phyloP scores from a whole-genome alignment of 2,113 vertebrate genomes.

The Cyanistes caeruleus region DNA sequence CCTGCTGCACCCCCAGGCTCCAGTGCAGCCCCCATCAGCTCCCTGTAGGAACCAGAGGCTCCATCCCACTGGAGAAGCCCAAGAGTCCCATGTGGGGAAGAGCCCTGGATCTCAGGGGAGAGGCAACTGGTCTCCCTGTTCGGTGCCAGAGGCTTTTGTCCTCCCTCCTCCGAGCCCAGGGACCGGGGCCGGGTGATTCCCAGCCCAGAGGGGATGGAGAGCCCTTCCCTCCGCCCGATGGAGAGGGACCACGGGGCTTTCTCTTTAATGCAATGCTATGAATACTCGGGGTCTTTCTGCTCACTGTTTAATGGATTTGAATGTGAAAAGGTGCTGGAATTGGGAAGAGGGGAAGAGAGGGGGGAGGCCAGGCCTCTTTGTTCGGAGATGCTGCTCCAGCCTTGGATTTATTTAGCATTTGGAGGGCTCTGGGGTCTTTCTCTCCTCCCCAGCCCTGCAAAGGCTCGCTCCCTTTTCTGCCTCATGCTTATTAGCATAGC shows the following conservation, averaged over 20 bases:
- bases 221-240: not conserved
- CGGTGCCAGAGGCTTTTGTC: not conserved
- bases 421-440: slow-evolving; percentile 75
- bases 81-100: not conserved
- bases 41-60: not conserved
- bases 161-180: fast-evolving
- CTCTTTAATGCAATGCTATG: slow-evolving; percentile 84
- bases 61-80: not conserved
- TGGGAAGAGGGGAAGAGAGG: slow-evolving; percentile 52
- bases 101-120: not conserved
- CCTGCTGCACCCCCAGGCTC: not conserved
- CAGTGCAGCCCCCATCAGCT: fast-evolving
- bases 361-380: slow-evolving; percentile 73
- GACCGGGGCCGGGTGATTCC: not conserved
- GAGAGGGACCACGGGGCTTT: slow-evolving; percentile 31
- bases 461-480: slow-evolving; percentile 63
- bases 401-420: slow-evolving; percentile 80
- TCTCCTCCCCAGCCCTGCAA: slow-evolving; percentile 56
- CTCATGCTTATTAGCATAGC: slow-evolving; percentile 92
- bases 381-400: slow-evolving; percentile 75
- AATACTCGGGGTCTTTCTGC: slow-evolving; percentile 81
- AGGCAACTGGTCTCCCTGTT: not conserved
- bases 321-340: slow-evolving; percentile 85
- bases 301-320: slow-evolving; percentile 91
- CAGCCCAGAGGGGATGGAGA: not conserved